Conservation (phyloP, 2,113 vertebrate genomes). For the Orycteropus afer region DNA sequence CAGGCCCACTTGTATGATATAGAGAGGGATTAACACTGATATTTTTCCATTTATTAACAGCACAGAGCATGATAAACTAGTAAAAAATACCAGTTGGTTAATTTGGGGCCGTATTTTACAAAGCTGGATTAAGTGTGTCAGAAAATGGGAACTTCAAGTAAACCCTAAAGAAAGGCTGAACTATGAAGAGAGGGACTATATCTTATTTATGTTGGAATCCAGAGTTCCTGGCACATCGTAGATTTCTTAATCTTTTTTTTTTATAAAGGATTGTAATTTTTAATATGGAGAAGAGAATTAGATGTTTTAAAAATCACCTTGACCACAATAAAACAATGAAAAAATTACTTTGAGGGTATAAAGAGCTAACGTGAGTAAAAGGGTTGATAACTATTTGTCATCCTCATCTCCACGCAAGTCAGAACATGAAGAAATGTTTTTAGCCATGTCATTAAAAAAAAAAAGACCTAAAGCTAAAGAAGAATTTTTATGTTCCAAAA, state of each 20-base stretch:
- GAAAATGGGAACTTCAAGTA: slow-evolving; percentile 35
- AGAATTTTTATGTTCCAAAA: slow-evolving; percentile 14
- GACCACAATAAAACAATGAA: not conserved
- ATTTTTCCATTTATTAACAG: slow-evolving; percentile 48
- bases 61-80: slow-evolving; percentile 3
- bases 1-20: slow-evolving; percentile 22
- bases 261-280: slow-evolving; percentile 32
- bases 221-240: slow-evolving; percentile 16
- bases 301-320: slow-evolving; percentile 1
- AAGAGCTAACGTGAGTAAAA: not conserved
- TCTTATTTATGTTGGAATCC: not conserved
- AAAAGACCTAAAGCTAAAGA: not conserved
- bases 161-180: not conserved
- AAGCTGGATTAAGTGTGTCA: slow-evolving; percentile 43
- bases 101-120: slow-evolving; percentile 14
- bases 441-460: not conserved
- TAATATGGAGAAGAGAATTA: not conserved
- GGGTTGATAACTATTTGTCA: not conserved
- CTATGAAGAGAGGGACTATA: not conserved
- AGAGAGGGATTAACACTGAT: slow-evolving; percentile 48
- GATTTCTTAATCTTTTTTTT: not conserved
- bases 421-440: slow-evolving; percentile 32
- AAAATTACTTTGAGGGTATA: not conserved
- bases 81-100: slow-evolving; percentile 44
- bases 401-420: not conserved